Conservation (phyloP, 92 coral and sea anemone genomes). For the Umimayanthus kanabou region DNA sequence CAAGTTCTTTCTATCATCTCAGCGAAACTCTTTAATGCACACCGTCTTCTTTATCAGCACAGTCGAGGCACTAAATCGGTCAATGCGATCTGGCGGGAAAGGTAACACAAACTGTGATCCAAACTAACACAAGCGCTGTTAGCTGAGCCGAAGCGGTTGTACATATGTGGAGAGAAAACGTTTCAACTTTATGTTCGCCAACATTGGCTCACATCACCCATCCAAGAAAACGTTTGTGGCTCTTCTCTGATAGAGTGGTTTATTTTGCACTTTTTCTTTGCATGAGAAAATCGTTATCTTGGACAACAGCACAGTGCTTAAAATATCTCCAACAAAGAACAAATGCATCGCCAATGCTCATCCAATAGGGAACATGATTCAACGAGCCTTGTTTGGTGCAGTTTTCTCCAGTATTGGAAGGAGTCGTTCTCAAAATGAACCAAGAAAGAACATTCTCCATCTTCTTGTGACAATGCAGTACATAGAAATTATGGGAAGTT, state of each 20-base stretch:
- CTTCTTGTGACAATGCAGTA: background rate
- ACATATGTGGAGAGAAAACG: too few species aligned
- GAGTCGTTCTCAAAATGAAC: background rate
- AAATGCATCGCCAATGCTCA: too few species aligned
- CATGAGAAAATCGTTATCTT: background rate
- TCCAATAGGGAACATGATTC: background rate
- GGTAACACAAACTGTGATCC: background rate
- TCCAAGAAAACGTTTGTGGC: background rate
- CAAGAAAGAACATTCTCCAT: background rate
- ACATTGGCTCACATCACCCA: too few species aligned
- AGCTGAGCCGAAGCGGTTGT: too few species aligned
- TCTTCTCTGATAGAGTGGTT: background rate
- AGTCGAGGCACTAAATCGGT: background rate
- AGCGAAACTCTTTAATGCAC: too few species aligned
- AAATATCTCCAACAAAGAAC: background rate
- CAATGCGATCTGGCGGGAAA: background rate
- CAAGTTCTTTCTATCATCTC: too few species aligned
- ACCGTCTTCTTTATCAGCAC: too few species aligned
- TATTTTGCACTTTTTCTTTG: background rate
- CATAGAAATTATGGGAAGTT: background rate
- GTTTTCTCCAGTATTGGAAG: background rate
- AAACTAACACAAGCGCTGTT: too few species aligned
- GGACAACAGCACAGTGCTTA: background rate
- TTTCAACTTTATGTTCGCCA: too few species aligned
- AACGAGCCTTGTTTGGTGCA: background rate